A percentile compares a stretch with the other conserved stretches of the same genome.
Evolutionary conservation across 2,113 vertebrate species (phyloP).

Genomic region (Morone chrysops): DNA sequence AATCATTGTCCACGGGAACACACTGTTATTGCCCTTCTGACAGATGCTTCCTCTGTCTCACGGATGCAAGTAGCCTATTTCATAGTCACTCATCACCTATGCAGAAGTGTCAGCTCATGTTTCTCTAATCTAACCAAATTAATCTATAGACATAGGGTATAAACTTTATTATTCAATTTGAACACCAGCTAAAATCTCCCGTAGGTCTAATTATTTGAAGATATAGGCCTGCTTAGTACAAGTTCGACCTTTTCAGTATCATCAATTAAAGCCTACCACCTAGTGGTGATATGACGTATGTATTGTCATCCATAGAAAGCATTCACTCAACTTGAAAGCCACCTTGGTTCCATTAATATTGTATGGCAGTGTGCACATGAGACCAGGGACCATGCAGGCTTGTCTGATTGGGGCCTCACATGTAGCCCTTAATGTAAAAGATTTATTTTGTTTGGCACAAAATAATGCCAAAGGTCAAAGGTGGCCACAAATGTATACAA

Average conservation of each 20-base stretch:
- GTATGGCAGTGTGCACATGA: not conserved
- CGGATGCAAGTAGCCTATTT: not conserved
- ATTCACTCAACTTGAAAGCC: not conserved
- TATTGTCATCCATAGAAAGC: not conserved
- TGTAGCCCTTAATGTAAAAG: not conserved
- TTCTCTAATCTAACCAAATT: not conserved
- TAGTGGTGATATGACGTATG: constrained; percentile 60
- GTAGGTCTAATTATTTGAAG: not conserved
- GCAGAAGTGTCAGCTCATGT: not conserved
- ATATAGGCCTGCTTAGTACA: not conserved
- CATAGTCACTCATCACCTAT: not conserved
- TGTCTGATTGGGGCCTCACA: not conserved
- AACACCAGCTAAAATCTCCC: not conserved
- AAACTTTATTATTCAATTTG: not conserved
- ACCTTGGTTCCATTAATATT: not conserved
- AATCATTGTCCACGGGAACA: not conserved
- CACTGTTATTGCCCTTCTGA: not conserved
- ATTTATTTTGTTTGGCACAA: too few species aligned
- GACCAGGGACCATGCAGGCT: not conserved
- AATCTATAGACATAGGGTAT: not conserved
- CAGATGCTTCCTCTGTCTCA: not conserved
- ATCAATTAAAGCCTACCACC: constrained; percentile 66
- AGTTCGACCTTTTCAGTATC: not conserved
- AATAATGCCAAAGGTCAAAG: too few species aligned
- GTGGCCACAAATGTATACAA: too few species aligned